Evolutionary conservation across 2,888 invertebrate genomes (phyloP).

Genomic region (Matsumyia berberina): DNA sequence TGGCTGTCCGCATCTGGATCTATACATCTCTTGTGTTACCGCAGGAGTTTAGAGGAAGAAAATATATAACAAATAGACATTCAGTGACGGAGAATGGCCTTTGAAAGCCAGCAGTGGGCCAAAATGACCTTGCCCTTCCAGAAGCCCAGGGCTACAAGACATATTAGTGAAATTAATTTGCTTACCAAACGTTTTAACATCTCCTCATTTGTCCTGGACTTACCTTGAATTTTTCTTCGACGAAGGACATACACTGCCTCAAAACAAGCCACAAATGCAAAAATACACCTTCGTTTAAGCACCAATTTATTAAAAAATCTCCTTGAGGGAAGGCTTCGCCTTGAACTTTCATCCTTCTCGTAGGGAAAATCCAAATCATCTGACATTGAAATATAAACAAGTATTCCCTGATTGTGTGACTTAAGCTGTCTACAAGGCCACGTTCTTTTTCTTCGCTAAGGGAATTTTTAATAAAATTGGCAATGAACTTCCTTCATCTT

Average conservation of each 20-base stretch:
- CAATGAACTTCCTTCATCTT: slow-evolving; percentile 42
- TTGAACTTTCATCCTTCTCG: slow-evolving; percentile 8
- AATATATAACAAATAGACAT: too few relatives aligned
- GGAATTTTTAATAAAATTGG: slow-evolving; percentile 20
- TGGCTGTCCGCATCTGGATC: too few relatives aligned
- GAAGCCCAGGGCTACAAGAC: too few relatives aligned
- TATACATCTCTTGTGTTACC: too few relatives aligned
- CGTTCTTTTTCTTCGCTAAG: neutral
- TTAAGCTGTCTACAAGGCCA: neutral
- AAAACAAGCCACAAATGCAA: neutral
- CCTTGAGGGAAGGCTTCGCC: slow-evolving; percentile 5
- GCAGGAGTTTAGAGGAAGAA: too few relatives aligned
- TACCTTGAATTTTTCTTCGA: neutral
- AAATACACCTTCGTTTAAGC: neutral
- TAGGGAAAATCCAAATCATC: neutral
- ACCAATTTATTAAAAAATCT: slow-evolving; percentile 9
- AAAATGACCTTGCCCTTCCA: too few relatives aligned
- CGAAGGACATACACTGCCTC: neutral
- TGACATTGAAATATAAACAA: slow-evolving; percentile 6
- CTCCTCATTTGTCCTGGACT: too few relatives aligned
- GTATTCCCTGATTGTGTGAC: neutral
- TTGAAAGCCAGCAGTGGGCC: too few relatives aligned
- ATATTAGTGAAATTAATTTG: too few relatives aligned
- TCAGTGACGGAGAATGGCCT: too few relatives aligned
- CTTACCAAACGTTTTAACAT: too few relatives aligned